These are phyloP conservation scores for Anneissia japonica DNA, from an alignment of 35 echinoderm and acorn worm species.

Conservation along the genomic window DNA sequence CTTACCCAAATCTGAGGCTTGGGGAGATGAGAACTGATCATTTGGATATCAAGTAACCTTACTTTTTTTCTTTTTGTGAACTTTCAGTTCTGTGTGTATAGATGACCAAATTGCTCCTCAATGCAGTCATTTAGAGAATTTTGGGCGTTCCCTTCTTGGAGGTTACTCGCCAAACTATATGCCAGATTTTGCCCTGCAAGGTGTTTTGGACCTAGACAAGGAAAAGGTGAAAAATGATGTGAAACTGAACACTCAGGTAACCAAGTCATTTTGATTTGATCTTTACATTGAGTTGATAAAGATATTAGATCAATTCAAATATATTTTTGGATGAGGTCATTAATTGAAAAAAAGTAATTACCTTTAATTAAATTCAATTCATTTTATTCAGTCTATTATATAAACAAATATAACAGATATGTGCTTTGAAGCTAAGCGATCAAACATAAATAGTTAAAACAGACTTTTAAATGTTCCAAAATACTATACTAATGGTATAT, in stretches of 20 bases:
- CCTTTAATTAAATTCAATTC: too few relatives aligned
- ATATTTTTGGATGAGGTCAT: too few relatives aligned
- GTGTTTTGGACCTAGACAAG: constrained; percentile 43
- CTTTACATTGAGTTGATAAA: not conserved
- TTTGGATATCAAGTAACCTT: too few relatives aligned
- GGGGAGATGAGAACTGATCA: too few relatives aligned
- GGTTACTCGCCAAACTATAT: constrained; percentile 74
- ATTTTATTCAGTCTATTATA: too few relatives aligned
- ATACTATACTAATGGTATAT: too few relatives aligned
- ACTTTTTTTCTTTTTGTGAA: not conserved
- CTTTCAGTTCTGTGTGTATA: constrained; percentile 36
- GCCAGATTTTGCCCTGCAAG: constrained; percentile 88
- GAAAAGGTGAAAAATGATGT: constrained; percentile 36
- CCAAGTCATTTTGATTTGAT: not conserved
- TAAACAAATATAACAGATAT: too few relatives aligned
- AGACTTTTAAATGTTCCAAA: too few relatives aligned
- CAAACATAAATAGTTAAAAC: too few relatives aligned
- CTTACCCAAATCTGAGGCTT: too few relatives aligned
- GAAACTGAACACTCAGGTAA: constrained; percentile 56
- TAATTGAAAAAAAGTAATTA: too few relatives aligned
- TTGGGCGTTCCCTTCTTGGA: constrained; percentile 89
- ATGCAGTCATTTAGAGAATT: constrained; percentile 56
- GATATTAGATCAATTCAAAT: not conserved
- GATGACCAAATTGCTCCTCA: not conserved
- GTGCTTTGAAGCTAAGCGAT: too few relatives aligned